Conservation (phyloP, 2,797 vertebrate genomes). For the Pangasius mekongensis region DNA sequence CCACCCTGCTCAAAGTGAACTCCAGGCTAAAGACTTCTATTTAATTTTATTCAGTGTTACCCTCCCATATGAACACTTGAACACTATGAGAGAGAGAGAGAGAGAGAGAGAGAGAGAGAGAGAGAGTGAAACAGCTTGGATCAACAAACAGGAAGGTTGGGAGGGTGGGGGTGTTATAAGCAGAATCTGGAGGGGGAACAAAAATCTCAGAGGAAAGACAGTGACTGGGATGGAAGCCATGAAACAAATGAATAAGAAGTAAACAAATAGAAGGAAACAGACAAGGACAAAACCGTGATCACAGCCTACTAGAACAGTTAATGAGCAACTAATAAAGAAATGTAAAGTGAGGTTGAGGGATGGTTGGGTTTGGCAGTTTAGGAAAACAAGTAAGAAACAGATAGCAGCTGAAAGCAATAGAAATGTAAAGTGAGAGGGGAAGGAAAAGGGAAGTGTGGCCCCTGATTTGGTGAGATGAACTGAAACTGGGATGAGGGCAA, state of each 20-base stretch:
- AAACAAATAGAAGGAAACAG: conserved; percentile 38
- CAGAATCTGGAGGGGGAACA: conserved; percentile 64
- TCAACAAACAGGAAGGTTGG: too few species aligned
- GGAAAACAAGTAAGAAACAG: conserved; percentile 78
- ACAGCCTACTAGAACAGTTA: conserved; percentile 73
- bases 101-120: conserved; percentile 58
- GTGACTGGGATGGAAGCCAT: conserved; percentile 70
- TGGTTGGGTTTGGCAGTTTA: conserved; percentile 68
- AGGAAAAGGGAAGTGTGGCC: conserved; percentile 62
- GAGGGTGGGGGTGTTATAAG: conserved; percentile 68
- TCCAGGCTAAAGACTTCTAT: conserved; percentile 73
- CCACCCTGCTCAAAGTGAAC: conserved; percentile 76
- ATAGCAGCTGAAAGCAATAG: conserved; percentile 60
- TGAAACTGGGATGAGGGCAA: too few species aligned
- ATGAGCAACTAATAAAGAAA: conserved; percentile 83
- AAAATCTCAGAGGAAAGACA: conserved; percentile 72
- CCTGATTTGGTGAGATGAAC: conserved; percentile 60
- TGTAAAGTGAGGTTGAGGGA: conserved; percentile 55
- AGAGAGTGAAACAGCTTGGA: background rate
- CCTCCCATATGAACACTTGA: conserved; percentile 73
- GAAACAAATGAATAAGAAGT: conserved; percentile 57
- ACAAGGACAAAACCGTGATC: conserved; percentile 56
- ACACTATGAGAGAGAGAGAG: conserved; percentile 36
- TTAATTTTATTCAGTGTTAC: conserved; percentile 64
- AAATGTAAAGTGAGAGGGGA: conserved; percentile 59